Evolutionary conservation across 2,888 invertebrate genomes (phyloP).

Genomic region (Hemicrepidius hirtus): DNA sequence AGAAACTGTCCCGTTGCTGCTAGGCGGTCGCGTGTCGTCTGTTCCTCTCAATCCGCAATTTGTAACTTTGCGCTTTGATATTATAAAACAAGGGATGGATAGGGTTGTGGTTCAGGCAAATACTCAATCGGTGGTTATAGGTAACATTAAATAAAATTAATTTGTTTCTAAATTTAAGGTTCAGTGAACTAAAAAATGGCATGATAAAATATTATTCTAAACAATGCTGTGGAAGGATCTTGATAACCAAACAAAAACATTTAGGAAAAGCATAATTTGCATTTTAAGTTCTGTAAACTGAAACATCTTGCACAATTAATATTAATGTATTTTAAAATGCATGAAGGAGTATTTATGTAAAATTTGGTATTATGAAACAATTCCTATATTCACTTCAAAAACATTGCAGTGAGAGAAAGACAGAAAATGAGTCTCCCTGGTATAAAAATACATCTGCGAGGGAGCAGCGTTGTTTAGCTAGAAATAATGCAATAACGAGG

Average conservation of each 20-base stretch:
- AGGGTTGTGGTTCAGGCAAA: no score
- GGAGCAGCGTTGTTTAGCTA: slow-evolving; percentile 41
- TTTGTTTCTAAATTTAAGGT: neutral
- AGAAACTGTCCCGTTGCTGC: no score
- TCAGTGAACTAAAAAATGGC: neutral
- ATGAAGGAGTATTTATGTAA: slow-evolving; percentile 10
- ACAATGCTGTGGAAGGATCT: no score
- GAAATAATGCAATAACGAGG: slow-evolving; percentile 52
- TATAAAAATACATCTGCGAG: slow-evolving; percentile 20
- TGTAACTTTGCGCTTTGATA: no score
- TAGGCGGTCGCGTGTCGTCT: no score
- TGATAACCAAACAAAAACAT: neutral
- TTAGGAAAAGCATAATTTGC: slow-evolving; percentile 13
- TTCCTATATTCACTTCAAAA: neutral
- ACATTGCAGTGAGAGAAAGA: slow-evolving; percentile 18
- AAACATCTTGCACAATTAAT: slow-evolving; percentile 35
- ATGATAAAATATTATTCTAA: no score
- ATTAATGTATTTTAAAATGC: slow-evolving; percentile 39
- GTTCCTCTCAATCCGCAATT: no score
- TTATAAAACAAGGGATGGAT: no score
- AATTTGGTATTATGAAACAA: neutral
- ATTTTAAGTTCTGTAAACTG: slow-evolving; percentile 17
- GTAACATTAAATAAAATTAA: no score
- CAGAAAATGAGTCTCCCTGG: neutral
- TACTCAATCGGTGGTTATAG: no score